Evolutionary conservation across 2,113 vertebrate genomes (phyloP).

Genomic region (Taxidea taxus): DNA sequence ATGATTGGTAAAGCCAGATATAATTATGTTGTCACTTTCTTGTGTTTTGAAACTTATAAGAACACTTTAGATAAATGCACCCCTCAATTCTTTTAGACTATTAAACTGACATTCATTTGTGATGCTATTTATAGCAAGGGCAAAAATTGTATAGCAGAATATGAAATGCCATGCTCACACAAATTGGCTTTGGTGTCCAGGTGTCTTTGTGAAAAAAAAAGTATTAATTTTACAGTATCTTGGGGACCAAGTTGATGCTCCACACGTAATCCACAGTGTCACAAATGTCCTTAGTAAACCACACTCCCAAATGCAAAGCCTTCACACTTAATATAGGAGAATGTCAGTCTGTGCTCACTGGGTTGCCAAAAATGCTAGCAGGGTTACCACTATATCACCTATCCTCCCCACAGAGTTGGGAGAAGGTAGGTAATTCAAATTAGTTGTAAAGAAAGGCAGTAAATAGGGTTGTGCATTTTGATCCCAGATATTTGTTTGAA

Average conservation of each 20-base stretch:
- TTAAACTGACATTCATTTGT: constrained; percentile 37
- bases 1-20: background rate
- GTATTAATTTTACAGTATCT: constrained; percentile 37
- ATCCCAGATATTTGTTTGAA: background rate
- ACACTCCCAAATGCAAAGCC: constrained; percentile 48
- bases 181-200: constrained; percentile 43
- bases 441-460: background rate
- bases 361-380: constrained; percentile 40
- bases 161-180: background rate
- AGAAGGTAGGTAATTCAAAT: constrained; percentile 49
- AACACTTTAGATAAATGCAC: constrained; percentile 3
- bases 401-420: background rate
- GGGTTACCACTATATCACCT: constrained; percentile 24
- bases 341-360: constrained; percentile 66
- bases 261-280: constrained; percentile 63
- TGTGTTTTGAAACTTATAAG: background rate
- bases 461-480: background rate
- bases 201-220: constrained; percentile 42
- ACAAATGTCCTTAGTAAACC: constrained; percentile 53
- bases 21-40: background rate
- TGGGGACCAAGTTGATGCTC: constrained; percentile 47
- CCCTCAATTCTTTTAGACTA: background rate
- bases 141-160: background rate
- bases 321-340: constrained; percentile 65
- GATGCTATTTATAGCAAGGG: constrained; percentile 45